Percentiles rank a stretch among this genome's conserved stretches.
Conservation (phyloP, 2,888 invertebrate species). For the Galerucella pusilla region DNA sequence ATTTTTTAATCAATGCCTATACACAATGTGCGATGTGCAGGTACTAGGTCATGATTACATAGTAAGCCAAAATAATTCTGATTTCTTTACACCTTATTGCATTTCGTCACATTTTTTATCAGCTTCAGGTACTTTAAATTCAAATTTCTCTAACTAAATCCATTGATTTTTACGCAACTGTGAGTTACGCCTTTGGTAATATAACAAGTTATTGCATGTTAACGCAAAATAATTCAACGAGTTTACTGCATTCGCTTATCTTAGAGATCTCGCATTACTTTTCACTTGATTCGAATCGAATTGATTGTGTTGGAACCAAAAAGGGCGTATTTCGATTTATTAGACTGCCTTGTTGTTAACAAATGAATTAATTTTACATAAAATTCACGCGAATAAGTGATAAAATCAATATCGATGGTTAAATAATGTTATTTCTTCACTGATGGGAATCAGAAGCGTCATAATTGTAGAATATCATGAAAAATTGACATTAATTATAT, state of each 20-base stretch:
- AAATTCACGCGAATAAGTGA: not conserved
- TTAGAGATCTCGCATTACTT: conserved; percentile 29
- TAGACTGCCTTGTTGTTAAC: conserved; percentile 11
- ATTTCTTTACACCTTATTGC: no score
- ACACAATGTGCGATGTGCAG: no score
- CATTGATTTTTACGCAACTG: not conserved
- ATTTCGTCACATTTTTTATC: no score
- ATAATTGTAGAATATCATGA: no score
- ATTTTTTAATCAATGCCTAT: no score
- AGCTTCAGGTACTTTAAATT: no score
- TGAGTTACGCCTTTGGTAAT: not conserved
- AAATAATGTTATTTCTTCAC: no score
- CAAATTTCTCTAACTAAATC: no score
- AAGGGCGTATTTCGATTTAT: conserved; percentile 29
- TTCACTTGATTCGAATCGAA: conserved; percentile 25
- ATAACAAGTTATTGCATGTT: conserved; percentile 35
- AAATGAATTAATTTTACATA: conserved; percentile 12
- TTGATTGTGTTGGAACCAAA: conserved; percentile 25
- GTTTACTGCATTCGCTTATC: conserved; percentile 33
- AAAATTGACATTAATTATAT: no score
- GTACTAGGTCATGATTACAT: no score
- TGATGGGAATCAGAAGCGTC: no score
- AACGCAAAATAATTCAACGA: conserved; percentile 29
- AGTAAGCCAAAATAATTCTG: no score
- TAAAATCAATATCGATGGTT: not conserved